Evolutionary conservation across 2,113 vertebrate genomes (phyloP), one percentile per base, ranked within the genome.

Genomic region (Amphilophus citrinellus): DNA sequence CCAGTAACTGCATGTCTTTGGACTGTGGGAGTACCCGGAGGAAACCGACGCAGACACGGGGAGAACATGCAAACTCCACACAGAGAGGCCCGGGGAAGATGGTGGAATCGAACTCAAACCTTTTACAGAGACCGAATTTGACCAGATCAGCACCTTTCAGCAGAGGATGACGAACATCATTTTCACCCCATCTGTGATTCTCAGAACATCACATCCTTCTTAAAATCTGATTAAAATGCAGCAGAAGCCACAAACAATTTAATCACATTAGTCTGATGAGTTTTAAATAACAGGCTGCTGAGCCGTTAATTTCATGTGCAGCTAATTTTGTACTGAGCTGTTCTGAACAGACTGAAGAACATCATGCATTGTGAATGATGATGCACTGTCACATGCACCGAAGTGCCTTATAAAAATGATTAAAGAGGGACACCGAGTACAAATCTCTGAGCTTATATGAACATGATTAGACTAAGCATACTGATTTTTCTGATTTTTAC

Each of bases 241-340:
- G 30, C 9, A 47, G 20, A 61, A 62, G 22, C n/a, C 60, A 61
- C 68, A 42, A 57, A 42, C 44, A 76, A 20, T 42, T 7, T 42
- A 56, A 53, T 39, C 30, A 39, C n/a, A 76, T 37, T 39, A 13
- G 27, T 30, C 35, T 77, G 57, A 58, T 81, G 79, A 50, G 47
- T 56, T 56, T 73, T 61, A 60, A 77, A 81, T 81, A 81, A 71
- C 56, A 17, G 14, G 15, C 58, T 37, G 57, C 57, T 75, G 80
- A 61, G 30, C 58, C 53, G 80, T 75, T 75, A 61, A 61, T 73
- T 53, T 62, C n/a, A 61, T 61, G 22, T 42, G 39, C 22, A 32
- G 76, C 57, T 77, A 44, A 44, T 44, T 61, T 77, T 60, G 75
- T 27, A 18, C 15, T 0, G 18, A 62, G 44, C 30, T 30, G 47